Percentiles rank a stretch among this genome's conserved stretches.
Conservation (phyloP, 2,888 invertebrate species). For the Seira sanloemensis region DNA sequence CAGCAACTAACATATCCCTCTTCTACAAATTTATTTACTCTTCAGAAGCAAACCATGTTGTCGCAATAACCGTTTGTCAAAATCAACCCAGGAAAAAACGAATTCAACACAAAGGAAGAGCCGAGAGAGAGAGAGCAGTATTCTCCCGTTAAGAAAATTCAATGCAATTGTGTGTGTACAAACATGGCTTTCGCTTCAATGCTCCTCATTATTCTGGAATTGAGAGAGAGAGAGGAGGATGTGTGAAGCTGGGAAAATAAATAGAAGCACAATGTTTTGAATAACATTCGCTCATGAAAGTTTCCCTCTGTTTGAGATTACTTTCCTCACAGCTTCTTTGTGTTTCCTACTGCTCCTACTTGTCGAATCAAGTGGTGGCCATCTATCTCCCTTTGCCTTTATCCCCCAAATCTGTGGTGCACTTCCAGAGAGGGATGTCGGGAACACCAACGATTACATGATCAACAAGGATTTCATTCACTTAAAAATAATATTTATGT, state of each 20-base stretch:
- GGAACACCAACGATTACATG: not conserved
- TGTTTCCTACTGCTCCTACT: not conserved
- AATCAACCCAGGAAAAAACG: slow-evolving; percentile 66
- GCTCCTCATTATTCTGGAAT: too few relatives aligned
- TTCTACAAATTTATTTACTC: slow-evolving; percentile 61
- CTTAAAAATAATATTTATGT: not conserved
- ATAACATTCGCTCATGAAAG: not conserved
- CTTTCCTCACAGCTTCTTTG: not conserved
- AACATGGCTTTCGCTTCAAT: too few relatives aligned
- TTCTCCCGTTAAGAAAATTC: not conserved
- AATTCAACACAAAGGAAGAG: slow-evolving; percentile 30
- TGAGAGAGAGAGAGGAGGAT: too few relatives aligned
- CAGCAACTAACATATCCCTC: not conserved
- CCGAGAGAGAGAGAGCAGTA: not conserved
- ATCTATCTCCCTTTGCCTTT: not conserved
- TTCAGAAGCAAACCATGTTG: slow-evolving; percentile 67
- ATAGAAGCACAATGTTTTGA: not conserved
- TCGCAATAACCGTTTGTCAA: slow-evolving; percentile 71
- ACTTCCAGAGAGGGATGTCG: not conserved
- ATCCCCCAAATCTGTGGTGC: not conserved
- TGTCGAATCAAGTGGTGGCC: not conserved
- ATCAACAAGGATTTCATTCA: not conserved
- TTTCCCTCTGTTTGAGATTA: not conserved
- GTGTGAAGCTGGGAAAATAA: not conserved
- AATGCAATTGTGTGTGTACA: not conserved